Evolutionary conservation across 37 sponge, comb jelly and placozoan species (phyloP), one percentile per base, ranked within the genome.

Genomic region (Chondrilla cf. caribensis): DNA sequence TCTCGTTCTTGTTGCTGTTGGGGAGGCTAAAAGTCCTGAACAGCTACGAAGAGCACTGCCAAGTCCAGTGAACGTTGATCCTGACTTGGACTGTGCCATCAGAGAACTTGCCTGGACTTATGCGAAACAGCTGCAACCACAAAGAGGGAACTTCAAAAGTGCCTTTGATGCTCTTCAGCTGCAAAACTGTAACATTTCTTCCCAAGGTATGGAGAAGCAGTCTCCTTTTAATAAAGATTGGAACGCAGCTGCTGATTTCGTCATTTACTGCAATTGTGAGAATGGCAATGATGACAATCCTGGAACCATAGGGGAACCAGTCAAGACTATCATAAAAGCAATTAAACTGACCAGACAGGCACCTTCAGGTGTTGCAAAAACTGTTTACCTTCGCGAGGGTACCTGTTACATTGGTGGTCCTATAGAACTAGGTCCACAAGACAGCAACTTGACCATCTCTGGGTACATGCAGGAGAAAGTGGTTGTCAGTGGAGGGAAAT

Each of bases 101-200:
- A 82, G 71, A 36, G 60, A 78, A 75, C 79, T 90, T 68, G 90
- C 86, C 17, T 86, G 86, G 90, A 72, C 82, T 2, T 90, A 83
- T 58, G 86, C 90, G 40, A 77, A 70, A 43, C 85, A 85, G 64
- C 62, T 90, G 0, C 86, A 78, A 37, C 90, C 90, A 3, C 77
- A 41, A 41, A 71, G 55, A 6, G 76, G 77, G 24, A 25, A 24
- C 65, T 86, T 85, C 62, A 42, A 60, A 35, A 51, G 76, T 22
- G 62, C 75, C 25, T 86, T 78, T 9, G 90, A 90, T 68, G 90
- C 90, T 9, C 70, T 90, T 0, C 82, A 86, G 58, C 57, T 86
- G 54, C 64, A 67, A 71, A 64, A 81, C 43, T 89, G 89, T 54
- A 33, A 2, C 2, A 2, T 37, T 1, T 19, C 32, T 11, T 17